Percentiles rank a stretch among this genome's conserved stretches.
These are phyloP conservation scores for Pedicia rivosa DNA, from an alignment of 2,888 invertebrate genomes.

Conservation along the genomic window DNA sequence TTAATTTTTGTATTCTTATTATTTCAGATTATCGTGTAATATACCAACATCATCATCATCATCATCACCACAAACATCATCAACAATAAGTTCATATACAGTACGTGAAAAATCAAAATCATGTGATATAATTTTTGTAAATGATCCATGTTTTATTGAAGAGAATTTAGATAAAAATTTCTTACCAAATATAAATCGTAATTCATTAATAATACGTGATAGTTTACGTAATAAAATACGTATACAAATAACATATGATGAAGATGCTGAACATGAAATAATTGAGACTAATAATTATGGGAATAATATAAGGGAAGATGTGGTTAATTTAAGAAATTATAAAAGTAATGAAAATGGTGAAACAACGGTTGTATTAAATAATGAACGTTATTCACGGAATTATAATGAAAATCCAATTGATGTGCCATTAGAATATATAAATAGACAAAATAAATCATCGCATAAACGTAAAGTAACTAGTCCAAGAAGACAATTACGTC, in stretches of 20 bases:
- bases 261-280: neutral
- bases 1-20: constrained; percentile 1
- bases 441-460: no score
- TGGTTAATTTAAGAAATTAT: constrained; percentile 1
- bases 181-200: neutral
- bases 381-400: no score
- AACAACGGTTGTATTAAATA: no score
- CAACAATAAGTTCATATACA: neutral
- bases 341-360: constrained; percentile 3
- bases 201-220: constrained; percentile 2
- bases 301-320: neutral
- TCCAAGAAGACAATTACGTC: no score
- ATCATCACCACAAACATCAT: neutral
- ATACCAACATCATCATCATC: neutral
- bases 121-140: neutral
- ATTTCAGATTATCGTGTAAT: constrained; percentile 3
- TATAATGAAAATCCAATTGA: no score
- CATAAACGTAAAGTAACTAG: no score
- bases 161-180: neutral
- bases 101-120: constrained; percentile 1
- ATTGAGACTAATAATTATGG: neutral
- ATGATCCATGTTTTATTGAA: constrained; percentile 1
- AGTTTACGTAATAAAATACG: constrained; percentile 10
- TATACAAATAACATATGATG: constrained; percentile 11
- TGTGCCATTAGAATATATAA: no score